A percentile compares a stretch with the other conserved stretches of the same genome.
phyloP scores from a whole-genome alignment of 64 coral and sea anemone species.

The Dendronephthya gigantea region DNA sequence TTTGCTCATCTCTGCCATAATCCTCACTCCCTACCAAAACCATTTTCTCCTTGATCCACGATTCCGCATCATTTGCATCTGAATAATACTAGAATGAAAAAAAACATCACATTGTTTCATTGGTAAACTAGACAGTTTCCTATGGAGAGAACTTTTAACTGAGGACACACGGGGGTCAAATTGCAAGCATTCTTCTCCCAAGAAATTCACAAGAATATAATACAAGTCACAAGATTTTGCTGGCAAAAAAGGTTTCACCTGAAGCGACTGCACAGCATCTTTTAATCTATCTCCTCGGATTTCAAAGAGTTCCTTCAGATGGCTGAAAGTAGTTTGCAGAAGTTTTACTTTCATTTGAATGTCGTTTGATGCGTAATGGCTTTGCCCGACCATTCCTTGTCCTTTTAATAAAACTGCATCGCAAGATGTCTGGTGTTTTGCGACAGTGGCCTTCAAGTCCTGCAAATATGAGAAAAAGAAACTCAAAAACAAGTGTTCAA shows the following conservation, averaged over 20 bases:
- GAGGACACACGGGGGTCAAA: too few species aligned
- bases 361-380: slow-evolving; percentile 79
- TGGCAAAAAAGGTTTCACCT: slow-evolving; percentile 55
- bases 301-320: slow-evolving; percentile 55
- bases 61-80: slow-evolving; percentile 92
- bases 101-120: neutral
- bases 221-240: too few species aligned
- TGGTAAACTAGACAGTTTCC: neutral
- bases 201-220: too few species aligned
- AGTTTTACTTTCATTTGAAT: slow-evolving; percentile 92
- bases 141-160: too few species aligned
- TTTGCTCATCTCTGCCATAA: slow-evolving; percentile 91
- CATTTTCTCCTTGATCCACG: slow-evolving; percentile 94
- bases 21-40: slow-evolving; percentile 71
- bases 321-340: slow-evolving; percentile 68
- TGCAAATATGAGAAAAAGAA: neutral
- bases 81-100: slow-evolving; percentile 74
- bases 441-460: slow-evolving; percentile 65
- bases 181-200: too few species aligned
- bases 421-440: slow-evolving; percentile 57
- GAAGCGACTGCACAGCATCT: slow-evolving; percentile 89
- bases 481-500: too few species aligned
- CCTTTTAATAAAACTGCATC: slow-evolving; percentile 61
- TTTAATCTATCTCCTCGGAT: slow-evolving; percentile 83
- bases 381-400: slow-evolving; percentile 55